These are phyloP conservation scores for Gastracanthus pulcherrimus DNA, from an alignment of 2,888 invertebrate species.

Conservation along the genomic window DNA sequence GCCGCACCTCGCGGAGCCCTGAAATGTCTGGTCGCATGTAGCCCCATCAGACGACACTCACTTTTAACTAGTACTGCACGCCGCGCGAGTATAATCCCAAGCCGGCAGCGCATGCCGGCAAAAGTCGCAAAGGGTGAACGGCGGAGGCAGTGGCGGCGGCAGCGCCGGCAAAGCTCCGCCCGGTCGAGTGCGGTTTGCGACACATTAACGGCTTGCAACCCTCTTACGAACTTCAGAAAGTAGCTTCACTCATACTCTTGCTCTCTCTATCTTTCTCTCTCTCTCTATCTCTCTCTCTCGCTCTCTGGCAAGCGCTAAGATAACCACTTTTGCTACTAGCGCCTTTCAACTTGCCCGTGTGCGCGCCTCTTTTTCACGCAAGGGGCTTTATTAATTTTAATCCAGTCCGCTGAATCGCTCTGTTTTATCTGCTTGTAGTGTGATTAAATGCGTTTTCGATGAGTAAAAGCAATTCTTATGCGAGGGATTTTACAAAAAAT, in stretches of 20 bases:
- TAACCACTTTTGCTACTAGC: conserved; percentile 5
- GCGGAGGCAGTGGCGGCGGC: neutral
- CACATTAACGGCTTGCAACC: conserved; percentile 60
- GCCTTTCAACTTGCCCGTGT: neutral
- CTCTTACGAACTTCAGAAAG: conserved; percentile 57
- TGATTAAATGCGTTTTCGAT: too few species aligned
- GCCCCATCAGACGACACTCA: neutral
- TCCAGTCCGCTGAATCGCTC: neutral
- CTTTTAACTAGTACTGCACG: neutral
- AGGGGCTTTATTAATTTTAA: conserved; percentile 28
- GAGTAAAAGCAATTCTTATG: too few species aligned
- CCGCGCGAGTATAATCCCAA: neutral
- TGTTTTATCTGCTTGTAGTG: too few species aligned
- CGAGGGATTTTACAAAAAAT: too few species aligned
- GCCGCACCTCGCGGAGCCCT: neutral
- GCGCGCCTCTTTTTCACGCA: neutral
- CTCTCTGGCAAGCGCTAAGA: neutral
- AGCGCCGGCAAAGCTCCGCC: neutral
- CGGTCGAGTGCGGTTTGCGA: conserved; percentile 60
- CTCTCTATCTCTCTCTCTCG: too few species aligned
- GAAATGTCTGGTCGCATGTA: conserved; percentile 14
- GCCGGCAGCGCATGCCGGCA: neutral
- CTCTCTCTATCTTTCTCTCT: neutral
- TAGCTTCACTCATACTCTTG: conserved; percentile 57
- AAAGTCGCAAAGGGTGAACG: neutral